Conservation (phyloP, 2,113 vertebrate species). For the Oncorhynchus tshawytscha region DNA sequence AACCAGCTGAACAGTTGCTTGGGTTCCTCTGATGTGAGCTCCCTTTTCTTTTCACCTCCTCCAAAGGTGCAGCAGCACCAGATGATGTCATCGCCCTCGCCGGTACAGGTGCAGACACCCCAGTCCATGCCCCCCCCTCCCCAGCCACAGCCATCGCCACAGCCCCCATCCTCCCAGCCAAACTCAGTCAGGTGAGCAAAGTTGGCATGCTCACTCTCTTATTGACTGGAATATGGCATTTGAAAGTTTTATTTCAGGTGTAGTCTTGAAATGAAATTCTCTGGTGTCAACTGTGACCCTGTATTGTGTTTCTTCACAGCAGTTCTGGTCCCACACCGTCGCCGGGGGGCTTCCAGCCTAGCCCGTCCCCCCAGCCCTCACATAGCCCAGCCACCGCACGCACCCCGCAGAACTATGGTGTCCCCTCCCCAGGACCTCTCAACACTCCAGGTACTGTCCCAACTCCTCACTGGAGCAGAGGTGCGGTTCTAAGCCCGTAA, state of each 20-base stretch:
- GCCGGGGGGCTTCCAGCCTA: slow-evolving; percentile 94
- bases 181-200: slow-evolving; percentile 86
- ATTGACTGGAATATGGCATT: background rate
- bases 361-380: slow-evolving; percentile 93
- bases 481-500: no score
- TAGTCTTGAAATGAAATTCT: background rate
- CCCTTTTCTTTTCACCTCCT: background rate
- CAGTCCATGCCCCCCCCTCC: slow-evolving; percentile 93
- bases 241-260: background rate
- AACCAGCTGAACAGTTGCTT: background rate
- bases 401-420: slow-evolving; percentile 93
- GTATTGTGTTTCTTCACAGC: slow-evolving; percentile 24
- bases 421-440: slow-evolving; percentile 91
- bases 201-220: background rate
- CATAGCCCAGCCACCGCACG: slow-evolving; percentile 89
- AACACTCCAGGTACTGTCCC: slow-evolving; percentile 87
- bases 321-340: slow-evolving; percentile 94
- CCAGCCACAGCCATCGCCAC: slow-evolving; percentile 89
- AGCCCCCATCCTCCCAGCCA: slow-evolving; percentile 88
- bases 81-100: slow-evolving; percentile 93
- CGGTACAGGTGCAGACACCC: slow-evolving; percentile 85
- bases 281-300: background rate
- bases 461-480: no score
- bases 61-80: slow-evolving; percentile 75
- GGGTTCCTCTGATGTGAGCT: background rate